Evolutionary conservation across 2,888 invertebrate species (phyloP).

Genomic region (Campaea margaritaria): DNA sequence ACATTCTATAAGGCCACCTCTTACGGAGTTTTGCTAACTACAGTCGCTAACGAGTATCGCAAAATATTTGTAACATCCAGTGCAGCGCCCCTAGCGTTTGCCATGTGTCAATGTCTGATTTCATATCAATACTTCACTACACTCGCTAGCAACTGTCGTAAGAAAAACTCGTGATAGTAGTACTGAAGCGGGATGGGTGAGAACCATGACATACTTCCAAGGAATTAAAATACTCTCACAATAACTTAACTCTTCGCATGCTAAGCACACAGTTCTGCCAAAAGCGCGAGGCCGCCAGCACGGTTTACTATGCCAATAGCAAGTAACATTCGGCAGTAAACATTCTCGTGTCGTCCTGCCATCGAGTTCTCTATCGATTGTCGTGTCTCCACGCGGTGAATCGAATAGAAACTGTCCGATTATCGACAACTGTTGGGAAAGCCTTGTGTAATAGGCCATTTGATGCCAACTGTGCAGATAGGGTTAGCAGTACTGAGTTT

Average conservation of each 20-base stretch:
- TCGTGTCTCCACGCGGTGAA: conserved; percentile 36
- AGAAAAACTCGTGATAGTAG: too few species aligned
- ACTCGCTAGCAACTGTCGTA: too few species aligned
- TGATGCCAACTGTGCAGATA: conserved; percentile 29
- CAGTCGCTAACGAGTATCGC: too few species aligned
- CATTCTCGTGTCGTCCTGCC: conserved; percentile 69
- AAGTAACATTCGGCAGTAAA: conserved; percentile 61
- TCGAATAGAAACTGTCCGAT: conserved; percentile 46
- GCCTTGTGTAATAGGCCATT: conserved; percentile 49
- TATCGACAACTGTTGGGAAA: conserved; percentile 49
- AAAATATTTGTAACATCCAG: too few species aligned
- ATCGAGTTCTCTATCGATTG: conserved; percentile 53
- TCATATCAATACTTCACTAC: too few species aligned
- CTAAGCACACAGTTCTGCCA: conserved; percentile 27
- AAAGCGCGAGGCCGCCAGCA: conserved; percentile 38
- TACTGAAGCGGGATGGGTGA: too few species aligned
- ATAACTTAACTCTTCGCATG: not conserved
- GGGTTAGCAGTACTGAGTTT: conserved; percentile 11
- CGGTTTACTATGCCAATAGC: conserved; percentile 31
- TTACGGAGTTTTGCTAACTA: too few species aligned
- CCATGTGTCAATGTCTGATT: too few species aligned
- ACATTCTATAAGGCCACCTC: too few species aligned
- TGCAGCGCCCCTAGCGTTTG: too few species aligned
- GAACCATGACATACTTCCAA: not conserved
- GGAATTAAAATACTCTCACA: not conserved